Conservation (phyloP, 2,113 vertebrate genomes). For the Eurystomus gularis region DNA sequence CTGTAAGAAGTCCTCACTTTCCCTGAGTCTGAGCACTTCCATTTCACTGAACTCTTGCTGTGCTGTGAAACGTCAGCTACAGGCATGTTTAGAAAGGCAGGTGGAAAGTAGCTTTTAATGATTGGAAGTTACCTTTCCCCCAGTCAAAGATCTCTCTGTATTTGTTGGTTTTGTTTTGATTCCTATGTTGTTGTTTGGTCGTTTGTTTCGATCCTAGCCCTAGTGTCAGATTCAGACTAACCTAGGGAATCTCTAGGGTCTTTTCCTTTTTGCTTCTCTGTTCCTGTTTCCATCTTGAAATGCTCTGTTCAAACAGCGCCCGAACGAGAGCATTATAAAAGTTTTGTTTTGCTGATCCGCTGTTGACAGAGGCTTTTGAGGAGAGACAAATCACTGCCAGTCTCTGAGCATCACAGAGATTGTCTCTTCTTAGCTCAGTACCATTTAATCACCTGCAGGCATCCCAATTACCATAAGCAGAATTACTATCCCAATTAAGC, state of each 20-base stretch:
- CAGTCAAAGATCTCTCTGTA: not conserved
- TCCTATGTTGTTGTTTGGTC: not conserved
- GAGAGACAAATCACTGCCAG: slow-evolving; percentile 52
- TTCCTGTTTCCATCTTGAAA: not conserved
- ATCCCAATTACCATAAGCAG: slow-evolving; percentile 72
- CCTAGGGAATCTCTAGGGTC: not conserved
- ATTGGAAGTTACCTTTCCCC: not conserved
- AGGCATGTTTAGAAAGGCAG: not conserved
- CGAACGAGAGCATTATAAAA: not conserved
- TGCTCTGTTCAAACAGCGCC: not conserved
- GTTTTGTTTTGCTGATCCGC: slow-evolving; percentile 37
- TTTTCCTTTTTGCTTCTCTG: not conserved
- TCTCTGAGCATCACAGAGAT: slow-evolving; percentile 48
- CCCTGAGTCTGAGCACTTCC: not conserved
- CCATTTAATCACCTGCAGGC: slow-evolving; percentile 73
- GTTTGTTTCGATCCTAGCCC: not conserved
- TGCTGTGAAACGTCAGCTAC: not conserved
- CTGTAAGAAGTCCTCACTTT: not conserved
- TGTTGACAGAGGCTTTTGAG: slow-evolving; percentile 54
- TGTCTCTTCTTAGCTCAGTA: slow-evolving; percentile 51
- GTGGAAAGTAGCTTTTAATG: not conserved
- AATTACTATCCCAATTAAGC: slow-evolving; percentile 75
- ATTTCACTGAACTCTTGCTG: not conserved
- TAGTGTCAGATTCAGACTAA: not conserved
- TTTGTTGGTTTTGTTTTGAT: not conserved